Evolutionary conservation across 2,797 vertebrate genomes (phyloP).

Genomic region (Siniperca scherzeri): DNA sequence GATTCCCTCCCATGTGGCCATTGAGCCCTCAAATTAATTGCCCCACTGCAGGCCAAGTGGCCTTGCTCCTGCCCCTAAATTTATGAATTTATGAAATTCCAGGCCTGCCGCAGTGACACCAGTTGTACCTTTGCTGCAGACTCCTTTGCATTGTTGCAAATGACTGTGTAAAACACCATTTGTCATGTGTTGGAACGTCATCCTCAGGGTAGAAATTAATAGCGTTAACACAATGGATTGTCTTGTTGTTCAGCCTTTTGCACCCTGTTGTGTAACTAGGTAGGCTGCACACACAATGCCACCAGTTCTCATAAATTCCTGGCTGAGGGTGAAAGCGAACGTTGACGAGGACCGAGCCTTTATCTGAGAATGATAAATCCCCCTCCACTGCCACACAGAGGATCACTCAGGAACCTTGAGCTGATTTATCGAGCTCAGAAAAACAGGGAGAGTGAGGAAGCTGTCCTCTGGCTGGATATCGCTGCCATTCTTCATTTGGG

Average conservation of each 20-base stretch:
- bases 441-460: constrained; percentile 80
- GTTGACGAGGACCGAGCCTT: constrained; percentile 76
- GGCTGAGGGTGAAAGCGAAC: constrained; percentile 65
- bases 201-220: constrained; percentile 40
- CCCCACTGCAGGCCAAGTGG: too few species aligned
- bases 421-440: constrained; percentile 83
- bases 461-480: constrained; percentile 83
- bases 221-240: constrained; percentile 41
- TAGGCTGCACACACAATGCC: constrained; percentile 44
- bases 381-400: constrained; percentile 65
- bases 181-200: constrained; percentile 16
- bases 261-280: constrained; percentile 50
- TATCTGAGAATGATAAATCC: constrained; percentile 86
- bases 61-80: too few species aligned
- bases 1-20: too few species aligned
- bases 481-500: constrained; percentile 83
- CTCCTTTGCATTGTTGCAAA: constrained; percentile 30
- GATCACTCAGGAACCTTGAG: constrained; percentile 83
- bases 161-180: constrained; percentile 1
- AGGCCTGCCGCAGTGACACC: not conserved
- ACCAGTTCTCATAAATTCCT: constrained; percentile 76
- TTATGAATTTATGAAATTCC: too few species aligned
- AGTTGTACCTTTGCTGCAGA: constrained; percentile 1
- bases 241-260: constrained; percentile 57
- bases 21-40: too few species aligned